phyloP scores from a whole-genome alignment of 2,888 invertebrate genomes.

The Hoplodrina blanda region DNA sequence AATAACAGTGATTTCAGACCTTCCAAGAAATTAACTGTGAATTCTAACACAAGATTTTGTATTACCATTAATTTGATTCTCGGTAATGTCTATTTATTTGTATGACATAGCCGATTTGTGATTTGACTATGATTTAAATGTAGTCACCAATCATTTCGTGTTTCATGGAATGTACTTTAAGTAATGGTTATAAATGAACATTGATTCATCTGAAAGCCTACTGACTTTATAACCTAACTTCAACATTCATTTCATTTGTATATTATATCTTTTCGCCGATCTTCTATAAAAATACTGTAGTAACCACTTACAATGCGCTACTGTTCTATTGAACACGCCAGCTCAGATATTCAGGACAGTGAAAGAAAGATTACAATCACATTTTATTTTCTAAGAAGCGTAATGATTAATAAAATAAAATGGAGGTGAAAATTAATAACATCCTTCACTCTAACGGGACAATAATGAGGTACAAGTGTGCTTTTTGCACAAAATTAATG shows the following conservation, averaged over 20 bases:
- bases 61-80: constrained; percentile 11
- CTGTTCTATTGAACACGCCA: constrained; percentile 8
- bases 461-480: constrained; percentile 37
- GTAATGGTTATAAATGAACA: background rate
- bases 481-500: constrained; percentile 48
- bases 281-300: background rate
- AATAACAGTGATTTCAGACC: constrained; percentile 25
- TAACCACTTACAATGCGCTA: background rate
- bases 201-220: constrained; percentile 6
- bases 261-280: background rate
- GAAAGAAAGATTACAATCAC: constrained; percentile 15
- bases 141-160: background rate
- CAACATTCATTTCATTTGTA: background rate
- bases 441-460: constrained; percentile 52
- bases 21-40: constrained; percentile 19
- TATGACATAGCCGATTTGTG: constrained; percentile 18
- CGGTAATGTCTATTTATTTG: constrained; percentile 12
- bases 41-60: background rate
- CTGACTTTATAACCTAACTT: background rate
- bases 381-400: constrained; percentile 42
- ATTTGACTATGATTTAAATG: constrained; percentile 6
- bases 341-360: constrained; percentile 23
- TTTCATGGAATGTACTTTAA: background rate
- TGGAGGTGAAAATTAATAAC: constrained; percentile 54
- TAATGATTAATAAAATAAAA: constrained; percentile 45